These are phyloP conservation scores for Cheilinus undulatus DNA, from an alignment of 2,113 vertebrate genomes.

Conservation along the genomic window DNA sequence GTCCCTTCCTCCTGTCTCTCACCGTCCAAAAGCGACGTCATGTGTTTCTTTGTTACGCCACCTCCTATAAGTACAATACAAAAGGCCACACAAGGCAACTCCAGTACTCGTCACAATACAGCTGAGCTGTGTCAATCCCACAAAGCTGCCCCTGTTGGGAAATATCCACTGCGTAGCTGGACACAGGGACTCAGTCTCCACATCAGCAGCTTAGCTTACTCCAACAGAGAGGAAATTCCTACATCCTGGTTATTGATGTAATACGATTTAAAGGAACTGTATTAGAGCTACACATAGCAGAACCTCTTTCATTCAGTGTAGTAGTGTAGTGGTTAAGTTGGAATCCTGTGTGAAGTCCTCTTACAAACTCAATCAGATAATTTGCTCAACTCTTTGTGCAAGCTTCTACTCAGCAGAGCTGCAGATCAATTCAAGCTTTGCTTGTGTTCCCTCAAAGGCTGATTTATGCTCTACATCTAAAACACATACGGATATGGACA, in stretches of 20 bases:
- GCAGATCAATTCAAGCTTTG: no score
- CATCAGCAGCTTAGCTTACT: conserved; percentile 39
- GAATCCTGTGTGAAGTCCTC: no score
- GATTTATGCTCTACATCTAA: no score
- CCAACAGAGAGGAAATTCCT: conserved; percentile 37
- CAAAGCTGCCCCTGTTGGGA: conserved; percentile 64
- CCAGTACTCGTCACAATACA: conserved; percentile 41
- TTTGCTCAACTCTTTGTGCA: no score
- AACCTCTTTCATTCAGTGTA: no score
- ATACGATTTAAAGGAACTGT: conserved; percentile 38
- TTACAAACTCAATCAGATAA: no score
- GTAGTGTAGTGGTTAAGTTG: no score
- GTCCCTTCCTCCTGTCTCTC: conserved; percentile 20
- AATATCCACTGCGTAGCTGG: conserved; percentile 44
- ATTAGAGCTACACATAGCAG: neutral
- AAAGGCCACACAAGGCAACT: conserved; percentile 57
- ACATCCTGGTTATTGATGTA: conserved; percentile 43
- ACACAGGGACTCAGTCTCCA: conserved; percentile 40
- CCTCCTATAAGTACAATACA: conserved; percentile 48
- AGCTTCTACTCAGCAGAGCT: no score
- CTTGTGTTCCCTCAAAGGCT: no score
- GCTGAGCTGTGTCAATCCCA: conserved; percentile 59
- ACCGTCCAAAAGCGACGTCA: conserved; percentile 34
- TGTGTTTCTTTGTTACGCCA: conserved; percentile 47
- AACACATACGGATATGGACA: no score